A percentile compares a stretch with the other conserved stretches of the same genome.
Conservation (phyloP, 2,888 invertebrate species). For the Drosophila borborema region DNA sequence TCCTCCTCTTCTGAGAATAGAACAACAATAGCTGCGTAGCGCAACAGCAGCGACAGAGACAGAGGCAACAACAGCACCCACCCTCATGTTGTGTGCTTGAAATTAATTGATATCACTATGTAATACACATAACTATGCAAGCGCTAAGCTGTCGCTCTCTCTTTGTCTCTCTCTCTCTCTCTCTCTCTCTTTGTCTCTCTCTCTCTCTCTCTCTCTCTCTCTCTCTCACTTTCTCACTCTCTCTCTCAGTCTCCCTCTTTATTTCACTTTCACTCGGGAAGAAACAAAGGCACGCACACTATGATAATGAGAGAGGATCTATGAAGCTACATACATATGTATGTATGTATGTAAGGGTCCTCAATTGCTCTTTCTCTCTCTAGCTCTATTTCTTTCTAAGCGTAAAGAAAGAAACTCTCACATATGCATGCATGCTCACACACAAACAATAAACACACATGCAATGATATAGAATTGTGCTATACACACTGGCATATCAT, state of each 20-base stretch:
- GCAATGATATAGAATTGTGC: conserved; percentile 8
- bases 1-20: conserved; percentile 42
- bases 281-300: background rate
- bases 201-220: background rate
- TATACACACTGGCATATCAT: conserved; percentile 7
- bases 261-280: background rate
- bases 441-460: background rate
- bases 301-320: conserved; percentile 20
- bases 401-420: conserved; percentile 7
- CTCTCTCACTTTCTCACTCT: background rate
- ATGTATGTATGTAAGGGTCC: background rate
- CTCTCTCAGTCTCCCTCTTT: background rate
- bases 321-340: background rate
- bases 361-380: background rate
- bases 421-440: background rate
- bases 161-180: too few species aligned
- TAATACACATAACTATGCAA: too few species aligned
- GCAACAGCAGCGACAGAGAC: conserved; percentile 4
- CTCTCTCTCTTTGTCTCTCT: background rate
- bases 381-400: background rate
- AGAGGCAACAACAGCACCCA: conserved; percentile 13
- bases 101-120: conserved; percentile 30
- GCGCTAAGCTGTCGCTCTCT: too few species aligned
- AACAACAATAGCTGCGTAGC: conserved; percentile 27
- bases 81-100: conserved; percentile 4